Base-by-base conservation (phyloP, 1,140 invertebrate genomes). In the Drosophila bocqueti region DNA sequence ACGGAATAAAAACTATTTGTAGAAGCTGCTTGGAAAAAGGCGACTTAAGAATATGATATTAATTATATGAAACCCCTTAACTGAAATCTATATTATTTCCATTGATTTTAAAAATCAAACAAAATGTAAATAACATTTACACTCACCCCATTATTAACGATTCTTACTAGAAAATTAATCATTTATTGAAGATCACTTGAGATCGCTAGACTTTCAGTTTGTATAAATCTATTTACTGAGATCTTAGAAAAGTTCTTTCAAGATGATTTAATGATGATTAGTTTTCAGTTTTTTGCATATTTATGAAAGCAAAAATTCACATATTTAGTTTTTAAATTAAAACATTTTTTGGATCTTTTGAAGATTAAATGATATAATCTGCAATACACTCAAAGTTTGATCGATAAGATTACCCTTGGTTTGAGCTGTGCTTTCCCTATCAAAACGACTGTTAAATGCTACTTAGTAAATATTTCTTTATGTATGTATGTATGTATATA, bases 171-270 rank as follows among this genome's bases (percentile, higher is more conserved):
- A 9, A 52, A 9, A 26, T 34, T 16, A 31, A 64, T 64, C 52
- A n/a, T 24, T n/a, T 24, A 9, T 9, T 13, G 2, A 60, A 61
- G 62, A 65, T 34, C 52, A 43, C 54, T 64, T 64, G 16, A 54
- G 13, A 21, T 40, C 4, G 50, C 0, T 11, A 54, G 21, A 18
- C 24, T 1, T 47, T 34, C 4, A 47, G 29, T n/a, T 31, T 21
- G 5, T 7, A 11, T 15, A 21, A 9, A 16, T n/a, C 4, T 38
- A 9, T 60, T 55, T 15, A 11, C 15, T 54, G 8, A 15, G 50
- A 34, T 36, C 50, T 54, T 54, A 9, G 2, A 34, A 24, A 8
- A 4, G 3, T 18, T 16, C 2, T 11, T n/a, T 21, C 1, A 21
- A 31, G 42, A 49, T 43, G 3, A 16, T 46, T 13, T 13, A 46